Percentiles rank a stretch among this genome's conserved stretches.
Evolutionary conservation across 2,888 invertebrate species (phyloP).

Genomic region (Microdon myrmicae): DNA sequence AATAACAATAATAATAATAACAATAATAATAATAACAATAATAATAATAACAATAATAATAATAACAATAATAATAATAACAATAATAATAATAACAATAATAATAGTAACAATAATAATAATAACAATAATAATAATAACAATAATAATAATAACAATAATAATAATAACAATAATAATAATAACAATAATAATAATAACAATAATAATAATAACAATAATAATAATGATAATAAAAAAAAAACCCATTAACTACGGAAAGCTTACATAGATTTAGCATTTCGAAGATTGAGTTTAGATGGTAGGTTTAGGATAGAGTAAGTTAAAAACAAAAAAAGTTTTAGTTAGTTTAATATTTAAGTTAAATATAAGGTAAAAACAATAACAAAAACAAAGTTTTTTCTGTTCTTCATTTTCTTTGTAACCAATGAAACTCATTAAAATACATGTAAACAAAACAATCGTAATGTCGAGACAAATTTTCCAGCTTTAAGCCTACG

Average conservation of each 20-base stretch:
- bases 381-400: no score
- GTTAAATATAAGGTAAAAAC: no score
- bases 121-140: background rate
- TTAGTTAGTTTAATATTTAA: no score
- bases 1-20: slow-evolving; percentile 8
- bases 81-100: slow-evolving; percentile 4
- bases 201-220: slow-evolving; percentile 4
- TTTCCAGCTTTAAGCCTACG: no score
- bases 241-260: background rate
- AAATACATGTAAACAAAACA: no score
- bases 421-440: no score
- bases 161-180: slow-evolving; percentile 1
- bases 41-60: slow-evolving; percentile 9
- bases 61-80: slow-evolving; percentile 7
- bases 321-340: no score
- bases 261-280: no score
- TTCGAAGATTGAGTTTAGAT: no score
- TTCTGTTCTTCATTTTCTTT: no score
- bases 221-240: slow-evolving; percentile 1
- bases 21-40: slow-evolving; percentile 3
- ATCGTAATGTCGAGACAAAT: no score
- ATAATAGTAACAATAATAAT: slow-evolving; percentile 1
- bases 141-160: background rate
- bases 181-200: slow-evolving; percentile 1
- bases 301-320: no score